Conservation (phyloP, 1,140 invertebrate species). For the Triops longicaudatus region DNA sequence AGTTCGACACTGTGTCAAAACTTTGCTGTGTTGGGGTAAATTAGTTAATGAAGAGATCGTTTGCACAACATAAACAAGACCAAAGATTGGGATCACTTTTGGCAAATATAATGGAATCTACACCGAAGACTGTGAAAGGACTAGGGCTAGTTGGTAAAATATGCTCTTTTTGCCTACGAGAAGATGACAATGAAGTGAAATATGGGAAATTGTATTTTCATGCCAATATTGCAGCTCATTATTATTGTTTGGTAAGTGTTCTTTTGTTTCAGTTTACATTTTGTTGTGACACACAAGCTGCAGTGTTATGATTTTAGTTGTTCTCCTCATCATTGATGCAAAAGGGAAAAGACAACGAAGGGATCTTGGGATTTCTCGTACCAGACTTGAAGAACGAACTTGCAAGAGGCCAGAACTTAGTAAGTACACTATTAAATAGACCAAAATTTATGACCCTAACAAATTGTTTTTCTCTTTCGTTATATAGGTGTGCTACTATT, state of each 20-base stretch:
- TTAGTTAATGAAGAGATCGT: not conserved
- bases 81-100: not conserved
- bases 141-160: not conserved
- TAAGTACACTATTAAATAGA: conserved; percentile 36
- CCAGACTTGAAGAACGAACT: conserved; percentile 52
- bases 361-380: conserved; percentile 53
- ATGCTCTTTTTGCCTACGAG: conserved; percentile 45
- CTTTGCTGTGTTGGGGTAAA: not conserved
- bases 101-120: not conserved
- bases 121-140: not conserved
- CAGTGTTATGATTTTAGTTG: conserved; percentile 42
- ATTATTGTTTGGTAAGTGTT: conserved; percentile 46
- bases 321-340: conserved; percentile 54
- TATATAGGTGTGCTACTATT: conserved; percentile 49
- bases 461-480: conserved; percentile 15
- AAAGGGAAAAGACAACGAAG: conserved; percentile 48
- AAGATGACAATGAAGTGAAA: conserved; percentile 42
- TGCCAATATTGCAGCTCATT: conserved; percentile 44
- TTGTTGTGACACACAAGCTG: not conserved
- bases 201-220: conserved; percentile 46
- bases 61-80: not conserved
- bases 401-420: conserved; percentile 46
- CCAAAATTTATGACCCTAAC: conserved; percentile 13
- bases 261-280: not conserved
- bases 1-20: too few species aligned